Evolutionary conservation across 2,888 invertebrate genomes (phyloP).

Genomic region (Leucophenga montana): DNA sequence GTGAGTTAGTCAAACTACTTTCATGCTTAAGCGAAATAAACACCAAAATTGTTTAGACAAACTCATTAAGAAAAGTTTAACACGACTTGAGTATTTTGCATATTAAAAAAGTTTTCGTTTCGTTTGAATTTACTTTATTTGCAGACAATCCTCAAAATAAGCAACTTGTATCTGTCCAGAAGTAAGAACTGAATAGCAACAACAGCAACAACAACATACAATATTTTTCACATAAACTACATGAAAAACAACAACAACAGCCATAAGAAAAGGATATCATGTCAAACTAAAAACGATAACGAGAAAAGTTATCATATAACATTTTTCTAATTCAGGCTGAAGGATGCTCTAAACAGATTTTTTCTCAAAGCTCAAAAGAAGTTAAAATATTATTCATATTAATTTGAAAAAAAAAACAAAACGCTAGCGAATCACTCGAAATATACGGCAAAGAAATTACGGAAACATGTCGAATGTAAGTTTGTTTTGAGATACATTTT

Average conservation of each 20-base stretch:
- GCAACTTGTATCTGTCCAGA: slow-evolving; percentile 55
- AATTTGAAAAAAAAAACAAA: slow-evolving; percentile 4
- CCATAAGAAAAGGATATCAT: neutral
- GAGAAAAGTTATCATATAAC: neutral
- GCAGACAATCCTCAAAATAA: slow-evolving; percentile 56
- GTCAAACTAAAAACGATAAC: slow-evolving; percentile 7
- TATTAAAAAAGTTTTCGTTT: slow-evolving; percentile 8
- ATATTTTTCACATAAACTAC: slow-evolving; percentile 13
- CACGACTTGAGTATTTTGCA: no score
- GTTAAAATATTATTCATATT: slow-evolving; percentile 22
- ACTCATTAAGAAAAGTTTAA: no score
- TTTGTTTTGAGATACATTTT: slow-evolving; percentile 21
- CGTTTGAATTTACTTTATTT: slow-evolving; percentile 33
- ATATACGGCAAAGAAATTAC: neutral
- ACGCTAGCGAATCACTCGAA: neutral
- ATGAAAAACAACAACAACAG: slow-evolving; percentile 1
- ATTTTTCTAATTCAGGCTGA: slow-evolving; percentile 14
- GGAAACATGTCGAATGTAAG: slow-evolving; percentile 67
- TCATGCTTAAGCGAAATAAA: no score
- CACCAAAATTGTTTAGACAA: no score
- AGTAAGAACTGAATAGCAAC: slow-evolving; percentile 38
- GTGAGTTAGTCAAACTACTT: no score
- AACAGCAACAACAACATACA: slow-evolving; percentile 30
- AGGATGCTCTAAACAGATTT: slow-evolving; percentile 4
- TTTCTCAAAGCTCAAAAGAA: slow-evolving; percentile 2